Evolutionary conservation across 2,113 vertebrate species (phyloP).

Genomic region (Psittacula cyanocephala): DNA sequence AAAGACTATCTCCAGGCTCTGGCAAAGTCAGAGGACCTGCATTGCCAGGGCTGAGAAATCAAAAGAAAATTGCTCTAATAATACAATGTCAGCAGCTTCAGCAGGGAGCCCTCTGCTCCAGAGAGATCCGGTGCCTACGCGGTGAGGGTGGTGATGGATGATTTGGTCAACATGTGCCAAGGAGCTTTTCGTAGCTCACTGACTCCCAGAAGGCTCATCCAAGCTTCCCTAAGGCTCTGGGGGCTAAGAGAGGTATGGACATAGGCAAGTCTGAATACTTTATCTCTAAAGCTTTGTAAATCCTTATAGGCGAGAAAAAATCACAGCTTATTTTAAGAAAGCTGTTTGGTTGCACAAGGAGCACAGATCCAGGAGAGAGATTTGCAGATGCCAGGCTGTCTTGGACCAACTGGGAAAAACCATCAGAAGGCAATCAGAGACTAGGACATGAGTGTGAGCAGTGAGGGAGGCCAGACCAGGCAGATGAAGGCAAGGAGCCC

Average conservation of each 20-base stretch:
- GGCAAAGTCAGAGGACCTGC: background rate
- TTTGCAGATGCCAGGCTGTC: fast-evolving
- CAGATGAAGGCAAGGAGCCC: background rate
- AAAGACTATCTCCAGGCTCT: background rate
- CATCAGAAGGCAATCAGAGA: background rate
- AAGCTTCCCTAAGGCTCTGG: background rate
- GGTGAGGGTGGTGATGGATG: background rate
- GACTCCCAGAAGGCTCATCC: background rate
- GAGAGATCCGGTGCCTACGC: fast-evolving
- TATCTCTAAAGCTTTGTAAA: background rate
- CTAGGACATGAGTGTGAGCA: background rate
- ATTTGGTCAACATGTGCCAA: background rate
- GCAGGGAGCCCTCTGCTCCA: background rate
- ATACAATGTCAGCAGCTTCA: background rate
- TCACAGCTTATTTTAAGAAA: background rate
- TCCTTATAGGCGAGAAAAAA: background rate
- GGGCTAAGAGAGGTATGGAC: fast-evolving
- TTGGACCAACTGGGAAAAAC: background rate
- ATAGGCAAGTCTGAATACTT: background rate
- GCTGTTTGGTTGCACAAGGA: background rate
- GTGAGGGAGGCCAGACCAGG: background rate
- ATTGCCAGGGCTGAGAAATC: background rate
- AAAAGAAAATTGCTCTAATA: background rate
- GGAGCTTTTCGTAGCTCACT: background rate
- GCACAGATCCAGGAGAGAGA: background rate